A percentile compares a stretch with the other conserved stretches of the same genome.
These are phyloP conservation scores for Catocala sponsa DNA, from an alignment of 2,888 invertebrate genomes.

Conservation along the genomic window DNA sequence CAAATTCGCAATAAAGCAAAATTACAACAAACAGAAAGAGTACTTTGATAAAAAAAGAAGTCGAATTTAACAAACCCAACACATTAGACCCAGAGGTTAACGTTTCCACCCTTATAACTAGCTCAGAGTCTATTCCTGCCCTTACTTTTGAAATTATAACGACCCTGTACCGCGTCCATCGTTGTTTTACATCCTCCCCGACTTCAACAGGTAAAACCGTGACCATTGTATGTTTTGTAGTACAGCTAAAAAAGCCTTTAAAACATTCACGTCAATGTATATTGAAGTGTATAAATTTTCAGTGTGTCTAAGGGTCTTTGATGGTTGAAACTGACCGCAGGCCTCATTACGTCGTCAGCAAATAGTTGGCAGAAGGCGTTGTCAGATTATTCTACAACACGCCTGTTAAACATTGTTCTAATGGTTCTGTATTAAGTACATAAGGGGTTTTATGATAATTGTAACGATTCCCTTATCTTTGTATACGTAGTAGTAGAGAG, in stretches of 20 bases:
- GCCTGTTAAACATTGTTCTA: constrained; percentile 22
- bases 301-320: not conserved
- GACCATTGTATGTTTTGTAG: constrained; percentile 13
- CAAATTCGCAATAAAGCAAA: constrained; percentile 26
- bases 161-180: constrained; percentile 29
- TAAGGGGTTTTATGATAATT: constrained; percentile 21
- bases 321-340: constrained; percentile 37
- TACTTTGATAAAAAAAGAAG: constrained; percentile 9
- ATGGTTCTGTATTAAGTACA: constrained; percentile 19
- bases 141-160: constrained; percentile 58
- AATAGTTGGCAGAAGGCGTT: constrained; percentile 39
- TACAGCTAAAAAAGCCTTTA: rapidly evolving
- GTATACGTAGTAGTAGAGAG: too few relatives aligned
- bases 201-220: not conserved
- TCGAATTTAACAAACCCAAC: constrained; percentile 35
- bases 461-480: not conserved
- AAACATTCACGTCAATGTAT: constrained; percentile 14
- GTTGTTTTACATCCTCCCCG: not conserved
- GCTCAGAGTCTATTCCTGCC: constrained; percentile 43
- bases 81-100: constrained; percentile 43
- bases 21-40: constrained; percentile 32
- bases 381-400: constrained; percentile 18
- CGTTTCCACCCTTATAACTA: constrained; percentile 53
- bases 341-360: constrained; percentile 45
- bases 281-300: not conserved